Percentiles rank a stretch among this genome's conserved stretches.
Conservation (phyloP, 30 jellyfish, hydroid and myxozoan species). For the Aurelia sp. region DNA sequence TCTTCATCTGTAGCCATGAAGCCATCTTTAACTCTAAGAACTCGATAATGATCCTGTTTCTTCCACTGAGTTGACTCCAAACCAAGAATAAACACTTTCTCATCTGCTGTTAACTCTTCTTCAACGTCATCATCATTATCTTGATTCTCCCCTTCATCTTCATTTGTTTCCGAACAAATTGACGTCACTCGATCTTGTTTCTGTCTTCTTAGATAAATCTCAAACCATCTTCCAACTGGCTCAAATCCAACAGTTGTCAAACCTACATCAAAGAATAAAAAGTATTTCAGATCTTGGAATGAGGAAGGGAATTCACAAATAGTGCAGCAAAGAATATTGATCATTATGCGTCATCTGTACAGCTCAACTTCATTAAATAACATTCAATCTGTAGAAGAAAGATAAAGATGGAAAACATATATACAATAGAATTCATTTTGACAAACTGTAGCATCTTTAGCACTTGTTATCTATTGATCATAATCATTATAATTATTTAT, state of each 20-base stretch:
- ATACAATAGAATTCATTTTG: no score
- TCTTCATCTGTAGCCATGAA: slow-evolving; percentile 93
- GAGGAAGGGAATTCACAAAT: neutral
- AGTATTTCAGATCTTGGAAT: no score
- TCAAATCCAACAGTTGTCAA: slow-evolving; percentile 71
- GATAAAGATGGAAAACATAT: no score
- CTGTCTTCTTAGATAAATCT: slow-evolving; percentile 79
- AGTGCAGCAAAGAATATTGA: neutral
- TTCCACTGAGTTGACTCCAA: slow-evolving; percentile 91
- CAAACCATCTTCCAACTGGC: slow-evolving; percentile 99
- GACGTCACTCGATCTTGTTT: slow-evolving; percentile 79
- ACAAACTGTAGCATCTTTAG: no score
- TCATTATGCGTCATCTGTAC: no score
- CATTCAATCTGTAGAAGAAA: no score
- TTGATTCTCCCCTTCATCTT: slow-evolving; percentile 19
- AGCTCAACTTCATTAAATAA: no score
- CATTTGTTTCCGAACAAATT: slow-evolving; percentile 59
- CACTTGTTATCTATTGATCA: no score
- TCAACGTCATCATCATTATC: slow-evolving; percentile 62
- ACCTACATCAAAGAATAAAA: slow-evolving; percentile 2
- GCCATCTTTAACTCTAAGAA: slow-evolving; percentile 76
- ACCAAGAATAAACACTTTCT: slow-evolving; percentile 69
- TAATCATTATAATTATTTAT: no score
- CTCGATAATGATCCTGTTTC: slow-evolving; percentile 98
- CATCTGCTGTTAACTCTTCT: slow-evolving; percentile 70